A percentile compares a stretch with the other conserved stretches of the same genome.
Evolutionary conservation across 2,888 invertebrate genomes (phyloP).

Genomic region (Nasonia oneida): DNA sequence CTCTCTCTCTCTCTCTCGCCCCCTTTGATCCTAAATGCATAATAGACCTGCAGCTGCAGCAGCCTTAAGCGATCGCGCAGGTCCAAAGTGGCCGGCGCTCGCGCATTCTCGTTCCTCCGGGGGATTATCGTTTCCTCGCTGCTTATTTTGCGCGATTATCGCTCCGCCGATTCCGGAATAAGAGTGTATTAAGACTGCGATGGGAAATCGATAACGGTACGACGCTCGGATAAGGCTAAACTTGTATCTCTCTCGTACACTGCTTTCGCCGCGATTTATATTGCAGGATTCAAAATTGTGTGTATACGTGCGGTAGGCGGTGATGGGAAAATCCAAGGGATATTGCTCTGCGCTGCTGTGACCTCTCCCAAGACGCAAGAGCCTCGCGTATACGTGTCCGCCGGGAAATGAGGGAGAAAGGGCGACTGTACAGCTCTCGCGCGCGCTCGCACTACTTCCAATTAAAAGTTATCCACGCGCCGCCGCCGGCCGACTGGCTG

Average conservation of each 20-base stretch:
- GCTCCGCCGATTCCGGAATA: constrained; percentile 9
- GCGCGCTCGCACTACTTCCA: constrained; percentile 74
- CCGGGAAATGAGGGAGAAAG: constrained; percentile 75
- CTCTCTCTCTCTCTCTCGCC: not conserved
- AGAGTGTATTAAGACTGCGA: constrained; percentile 19
- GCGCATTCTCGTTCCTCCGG: constrained; percentile 36
- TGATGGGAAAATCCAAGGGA: not conserved
- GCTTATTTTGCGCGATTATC: constrained; percentile 16
- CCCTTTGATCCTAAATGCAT: constrained; percentile 60
- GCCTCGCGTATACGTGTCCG: constrained; percentile 65
- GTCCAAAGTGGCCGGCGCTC: constrained; percentile 10
- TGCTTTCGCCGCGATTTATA: not conserved
- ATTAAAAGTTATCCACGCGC: constrained; percentile 77
- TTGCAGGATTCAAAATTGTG: not conserved
- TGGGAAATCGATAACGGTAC: constrained; percentile 47
- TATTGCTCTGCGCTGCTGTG: constrained; percentile 28
- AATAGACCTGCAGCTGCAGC: constrained; percentile 37
- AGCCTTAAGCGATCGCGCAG: constrained; percentile 18
- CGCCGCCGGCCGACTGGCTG: constrained; percentile 54
- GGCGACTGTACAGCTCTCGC: not conserved
- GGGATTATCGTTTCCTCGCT: constrained; percentile 46
- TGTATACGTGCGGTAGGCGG: not conserved
- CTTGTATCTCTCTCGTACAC: not conserved
- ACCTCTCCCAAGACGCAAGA: constrained; percentile 40
- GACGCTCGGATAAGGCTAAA: not conserved